These are phyloP conservation scores for Mastacembelus armatus DNA, from an alignment of 2,797 vertebrate genomes.

Conservation along the genomic window DNA sequence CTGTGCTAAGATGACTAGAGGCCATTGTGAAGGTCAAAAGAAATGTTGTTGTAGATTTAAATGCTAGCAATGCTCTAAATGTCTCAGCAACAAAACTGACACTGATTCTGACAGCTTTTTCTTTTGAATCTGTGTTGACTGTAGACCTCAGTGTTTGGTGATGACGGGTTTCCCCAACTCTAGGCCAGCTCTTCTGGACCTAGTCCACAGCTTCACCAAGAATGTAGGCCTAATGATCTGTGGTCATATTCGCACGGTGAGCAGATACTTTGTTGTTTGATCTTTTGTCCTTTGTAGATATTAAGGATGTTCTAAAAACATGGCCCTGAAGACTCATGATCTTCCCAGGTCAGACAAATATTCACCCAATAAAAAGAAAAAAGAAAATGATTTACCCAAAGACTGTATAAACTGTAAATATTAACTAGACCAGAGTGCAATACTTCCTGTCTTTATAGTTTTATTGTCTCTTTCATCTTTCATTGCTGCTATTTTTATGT, in stretches of 20 bases:
- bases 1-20: conserved; percentile 19
- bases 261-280: conserved; percentile 42
- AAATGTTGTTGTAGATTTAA: conserved; percentile 9
- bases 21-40: conserved; percentile 44
- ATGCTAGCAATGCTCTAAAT: background rate
- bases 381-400: too few species aligned
- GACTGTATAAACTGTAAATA: too few species aligned
- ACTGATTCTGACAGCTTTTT: conserved; percentile 10
- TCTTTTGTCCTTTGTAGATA: background rate
- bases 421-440: too few species aligned
- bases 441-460: too few species aligned
- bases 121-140: conserved; percentile 24
- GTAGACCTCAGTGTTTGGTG: conserved; percentile 97
- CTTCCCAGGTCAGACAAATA: background rate
- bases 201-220: conserved; percentile 97
- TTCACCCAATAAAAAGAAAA: too few species aligned
- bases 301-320: background rate
- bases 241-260: conserved; percentile 93
- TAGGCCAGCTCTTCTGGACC: conserved; percentile 93
- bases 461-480: too few species aligned
- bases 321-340: background rate
- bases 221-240: conserved; percentile 98
- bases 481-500: too few species aligned
- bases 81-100: background rate
- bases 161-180: conserved; percentile 96